Base-by-base conservation (phyloP, 1,140 invertebrate genomes). In the Sipha flava region DNA sequence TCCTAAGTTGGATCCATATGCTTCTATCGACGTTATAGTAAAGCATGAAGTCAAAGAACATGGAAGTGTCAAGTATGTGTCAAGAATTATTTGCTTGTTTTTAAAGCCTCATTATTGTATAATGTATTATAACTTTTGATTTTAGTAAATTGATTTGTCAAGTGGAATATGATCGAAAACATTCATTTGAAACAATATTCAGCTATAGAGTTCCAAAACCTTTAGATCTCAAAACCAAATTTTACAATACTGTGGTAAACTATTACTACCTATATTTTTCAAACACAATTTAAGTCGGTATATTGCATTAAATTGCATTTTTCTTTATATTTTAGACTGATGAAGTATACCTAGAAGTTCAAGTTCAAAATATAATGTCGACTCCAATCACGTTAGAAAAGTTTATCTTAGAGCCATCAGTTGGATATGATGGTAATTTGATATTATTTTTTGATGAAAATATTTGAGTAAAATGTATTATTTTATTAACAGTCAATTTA, bases 271-370 rank as follows among this genome's bases (percentile, higher is more conserved):
- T 10, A 40, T 4, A 40, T 40, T 40, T 40, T 40, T 40, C 37
- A 40, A 40, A 40, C n/a, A n/a, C n/a, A 40, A 40, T 6, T 6
- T 40, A 40, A 68, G 5, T 29, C 26, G 14, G 5, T 43, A 29
- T 18, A 0, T 64, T 26, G 23, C 26, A 45, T 16, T 43, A 29
- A 49, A 16, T 47, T 52, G 47, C 31, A 45, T 77, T 31, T 49
- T 49, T 81, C 49, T 68, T 40, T 79, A 80, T 82, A 79, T 83
- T 84, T 75, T 82, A 92, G 90, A 95, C 93, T 81, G 95, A 97
- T 89, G 96, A 99, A 88, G 94, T 98, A 7, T 98, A 95, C 86
- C 86, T 99, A 81, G 97, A 99, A 87, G 96, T 96, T 7, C 95
- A 98, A 87, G 94, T 98, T 80, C 94, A 98, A 86, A 98, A 98